Evolutionary conservation across 2,797 vertebrate species (phyloP).

Genomic region (Myotis vivesi): DNA sequence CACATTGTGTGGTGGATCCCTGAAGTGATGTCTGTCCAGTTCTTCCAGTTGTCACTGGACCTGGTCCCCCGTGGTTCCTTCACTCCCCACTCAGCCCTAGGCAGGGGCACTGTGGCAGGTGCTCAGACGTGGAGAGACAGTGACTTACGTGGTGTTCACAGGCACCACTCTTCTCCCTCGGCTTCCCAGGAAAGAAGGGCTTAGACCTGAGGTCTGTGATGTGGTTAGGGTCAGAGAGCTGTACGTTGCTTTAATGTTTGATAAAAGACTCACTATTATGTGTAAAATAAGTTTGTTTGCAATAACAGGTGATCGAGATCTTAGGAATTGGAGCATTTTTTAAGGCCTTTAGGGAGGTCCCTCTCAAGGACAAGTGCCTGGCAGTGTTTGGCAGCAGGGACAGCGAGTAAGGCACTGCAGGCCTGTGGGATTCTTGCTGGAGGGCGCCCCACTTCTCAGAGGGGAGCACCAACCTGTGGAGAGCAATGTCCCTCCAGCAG

Average conservation of each 20-base stretch:
- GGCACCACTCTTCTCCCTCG: constrained; percentile 2
- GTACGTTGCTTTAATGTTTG: background rate
- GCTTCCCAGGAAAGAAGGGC: constrained; percentile 7
- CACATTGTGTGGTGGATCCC: background rate
- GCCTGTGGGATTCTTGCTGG: background rate
- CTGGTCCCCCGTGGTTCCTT: fast-evolving
- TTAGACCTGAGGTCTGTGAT: background rate
- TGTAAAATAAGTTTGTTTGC: background rate
- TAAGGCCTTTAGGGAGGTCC: background rate
- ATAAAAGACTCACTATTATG: background rate
- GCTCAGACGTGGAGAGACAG: background rate
- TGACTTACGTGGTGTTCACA: background rate
- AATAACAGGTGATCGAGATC: background rate
- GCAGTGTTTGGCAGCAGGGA: background rate
- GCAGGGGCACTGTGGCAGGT: background rate
- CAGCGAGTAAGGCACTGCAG: background rate
- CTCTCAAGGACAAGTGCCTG: background rate
- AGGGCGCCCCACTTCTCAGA: background rate
- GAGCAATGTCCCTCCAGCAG: background rate
- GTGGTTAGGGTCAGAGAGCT: background rate
- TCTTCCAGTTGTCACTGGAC: background rate
- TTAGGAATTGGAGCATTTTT: background rate
- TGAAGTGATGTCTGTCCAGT: background rate
- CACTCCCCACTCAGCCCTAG: background rate
- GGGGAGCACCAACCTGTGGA: background rate